Percentiles rank a stretch among this genome's conserved stretches.
These are phyloP conservation scores for Phalanger gymnotis DNA, from an alignment of 2,797 vertebrate species.

Conservation along the genomic window DNA sequence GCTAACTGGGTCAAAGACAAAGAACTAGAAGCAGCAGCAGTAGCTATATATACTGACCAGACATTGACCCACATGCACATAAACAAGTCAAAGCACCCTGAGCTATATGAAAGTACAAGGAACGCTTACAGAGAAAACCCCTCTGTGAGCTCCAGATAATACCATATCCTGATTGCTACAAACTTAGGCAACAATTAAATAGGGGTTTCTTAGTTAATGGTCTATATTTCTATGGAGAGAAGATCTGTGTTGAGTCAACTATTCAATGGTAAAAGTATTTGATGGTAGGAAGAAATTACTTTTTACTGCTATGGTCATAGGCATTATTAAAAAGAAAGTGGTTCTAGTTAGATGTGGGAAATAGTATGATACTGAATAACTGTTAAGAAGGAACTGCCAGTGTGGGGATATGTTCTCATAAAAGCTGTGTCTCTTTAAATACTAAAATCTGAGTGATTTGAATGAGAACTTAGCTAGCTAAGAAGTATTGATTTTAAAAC, in stretches of 20 bases:
- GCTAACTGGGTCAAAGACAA: slow-evolving; percentile 70
- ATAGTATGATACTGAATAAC: slow-evolving; percentile 44
- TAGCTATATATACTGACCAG: slow-evolving; percentile 3
- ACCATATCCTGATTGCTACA: background rate
- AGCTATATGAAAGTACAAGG: slow-evolving; percentile 48
- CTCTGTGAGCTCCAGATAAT: slow-evolving; percentile 44
- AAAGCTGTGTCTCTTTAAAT: slow-evolving; percentile 22
- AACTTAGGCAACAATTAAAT: slow-evolving; percentile 16
- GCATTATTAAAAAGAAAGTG: slow-evolving; percentile 21
- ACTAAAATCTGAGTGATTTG: slow-evolving; percentile 29
- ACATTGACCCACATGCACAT: background rate
- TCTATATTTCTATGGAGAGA: slow-evolving; percentile 11
- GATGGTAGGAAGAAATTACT: slow-evolving; percentile 29
- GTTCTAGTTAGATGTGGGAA: slow-evolving; percentile 41
- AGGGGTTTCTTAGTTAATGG: background rate
- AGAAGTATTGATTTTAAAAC: slow-evolving; percentile 22
- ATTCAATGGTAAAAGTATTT: slow-evolving; percentile 2
- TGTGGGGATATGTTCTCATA: slow-evolving; percentile 33
- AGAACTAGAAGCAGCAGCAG: slow-evolving; percentile 46
- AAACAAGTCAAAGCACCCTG: slow-evolving; percentile 42
- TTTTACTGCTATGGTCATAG: slow-evolving; percentile 10
- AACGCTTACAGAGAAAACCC: slow-evolving; percentile 32
- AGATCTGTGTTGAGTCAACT: background rate
- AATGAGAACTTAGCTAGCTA: slow-evolving; percentile 25
- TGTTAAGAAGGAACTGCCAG: slow-evolving; percentile 37